These are phyloP conservation scores for Ictidomys tridecemlineatus DNA, from an alignment of 2,113 vertebrate genomes.

Conservation along the genomic window DNA sequence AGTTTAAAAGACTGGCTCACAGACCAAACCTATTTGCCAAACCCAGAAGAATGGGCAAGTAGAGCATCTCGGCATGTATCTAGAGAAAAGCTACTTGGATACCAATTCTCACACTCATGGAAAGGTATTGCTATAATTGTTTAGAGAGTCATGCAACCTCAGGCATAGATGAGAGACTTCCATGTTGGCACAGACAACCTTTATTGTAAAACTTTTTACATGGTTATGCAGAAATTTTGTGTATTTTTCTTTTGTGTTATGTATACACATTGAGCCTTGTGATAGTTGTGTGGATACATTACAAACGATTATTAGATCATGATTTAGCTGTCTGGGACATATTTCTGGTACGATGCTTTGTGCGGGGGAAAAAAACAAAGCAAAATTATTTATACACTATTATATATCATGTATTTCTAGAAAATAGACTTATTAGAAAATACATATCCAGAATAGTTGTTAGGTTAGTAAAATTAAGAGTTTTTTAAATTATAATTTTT, in stretches of 20 bases:
- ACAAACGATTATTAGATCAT: neutral
- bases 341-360: neutral
- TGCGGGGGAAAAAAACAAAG: neutral
- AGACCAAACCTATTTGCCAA: neutral
- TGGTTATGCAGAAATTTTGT: neutral
- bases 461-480: neutral
- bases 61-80: neutral
- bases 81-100: neutral
- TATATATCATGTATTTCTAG: neutral
- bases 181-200: neutral
- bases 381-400: neutral
- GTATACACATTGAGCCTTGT: neutral
- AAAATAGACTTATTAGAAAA: neutral
- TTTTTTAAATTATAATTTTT: neutral
- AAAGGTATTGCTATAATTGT: neutral
- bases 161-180: neutral
- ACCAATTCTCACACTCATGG: neutral
- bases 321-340: neutral
- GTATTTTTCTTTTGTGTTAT: neutral
- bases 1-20: neutral
- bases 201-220: neutral
- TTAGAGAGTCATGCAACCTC: neutral
- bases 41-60: neutral
- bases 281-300: neutral
- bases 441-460: neutral